phyloP scores from a whole-genome alignment of 2,888 invertebrate genomes.

The Cotesia congregata region DNA sequence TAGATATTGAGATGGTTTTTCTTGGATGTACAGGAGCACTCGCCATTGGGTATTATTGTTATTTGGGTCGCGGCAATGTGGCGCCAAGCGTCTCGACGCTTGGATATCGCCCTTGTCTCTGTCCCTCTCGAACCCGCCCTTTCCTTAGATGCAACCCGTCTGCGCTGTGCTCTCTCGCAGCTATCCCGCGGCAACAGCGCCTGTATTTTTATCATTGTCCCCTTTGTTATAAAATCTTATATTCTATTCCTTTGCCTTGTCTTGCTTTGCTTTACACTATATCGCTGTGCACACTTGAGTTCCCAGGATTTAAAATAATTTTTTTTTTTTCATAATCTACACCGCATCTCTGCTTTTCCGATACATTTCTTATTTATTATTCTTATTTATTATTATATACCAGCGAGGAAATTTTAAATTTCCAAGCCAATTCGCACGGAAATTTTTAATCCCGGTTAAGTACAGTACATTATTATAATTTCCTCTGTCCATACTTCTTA shows the following conservation, averaged over 20 bases:
- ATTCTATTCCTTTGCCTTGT: neutral
- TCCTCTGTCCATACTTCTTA: neutral
- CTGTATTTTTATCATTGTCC: constrained; percentile 4
- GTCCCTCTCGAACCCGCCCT: constrained; percentile 33
- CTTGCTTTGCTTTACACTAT: neutral
- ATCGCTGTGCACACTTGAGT: neutral
- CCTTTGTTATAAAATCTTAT: constrained; percentile 16
- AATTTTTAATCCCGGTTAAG: neutral
- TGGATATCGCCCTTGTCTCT: constrained; percentile 34
- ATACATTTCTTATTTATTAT: neutral
- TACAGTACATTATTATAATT: neutral
- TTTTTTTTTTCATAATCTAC: neutral
- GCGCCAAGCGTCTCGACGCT: constrained; percentile 63
- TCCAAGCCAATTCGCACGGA: neutral
- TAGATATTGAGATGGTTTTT: neutral
- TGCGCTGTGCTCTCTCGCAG: constrained; percentile 5
- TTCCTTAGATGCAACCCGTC: neutral
- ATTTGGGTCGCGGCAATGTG: constrained; percentile 65
- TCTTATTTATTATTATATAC: neutral
- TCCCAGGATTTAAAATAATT: constrained; percentile 5
- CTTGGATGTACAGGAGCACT: constrained; percentile 20
- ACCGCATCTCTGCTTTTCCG: neutral
- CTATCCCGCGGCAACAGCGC: constrained; percentile 8
- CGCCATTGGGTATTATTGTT: constrained; percentile 56
- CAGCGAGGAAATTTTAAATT: neutral